Percentiles rank a stretch among this genome's conserved stretches.
These are phyloP conservation scores for Ophiothrix spiculata DNA, from an alignment of 35 echinoderm and acorn worm species.

Conservation along the genomic window DNA sequence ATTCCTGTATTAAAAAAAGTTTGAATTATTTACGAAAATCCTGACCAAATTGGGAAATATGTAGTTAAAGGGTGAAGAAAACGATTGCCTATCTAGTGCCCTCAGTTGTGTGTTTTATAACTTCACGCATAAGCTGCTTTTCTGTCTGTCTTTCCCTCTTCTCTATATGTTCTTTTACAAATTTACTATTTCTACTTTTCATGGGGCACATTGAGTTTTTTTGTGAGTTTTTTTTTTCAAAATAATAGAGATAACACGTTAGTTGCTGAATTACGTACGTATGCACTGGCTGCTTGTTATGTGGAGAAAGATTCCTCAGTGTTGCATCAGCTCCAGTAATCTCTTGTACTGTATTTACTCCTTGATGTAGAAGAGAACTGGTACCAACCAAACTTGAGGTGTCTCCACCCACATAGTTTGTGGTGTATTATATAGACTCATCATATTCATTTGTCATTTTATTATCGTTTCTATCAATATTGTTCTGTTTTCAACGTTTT, in stretches of 20 bases:
- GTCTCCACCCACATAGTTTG: not conserved
- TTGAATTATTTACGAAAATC: not conserved
- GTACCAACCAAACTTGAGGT: constrained; percentile 6
- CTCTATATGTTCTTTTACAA: not conserved
- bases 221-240: not conserved
- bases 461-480: not conserved
- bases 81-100: not conserved
- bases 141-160: not conserved
- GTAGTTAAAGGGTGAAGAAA: not conserved
- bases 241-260: not conserved
- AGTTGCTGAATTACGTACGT: not conserved
- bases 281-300: constrained; percentile 1
- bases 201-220: not conserved
- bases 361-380: not conserved
- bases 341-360: not conserved
- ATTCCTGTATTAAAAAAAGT: not conserved
- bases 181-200: not conserved
- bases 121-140: not conserved
- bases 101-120: not conserved
- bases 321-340: not conserved
- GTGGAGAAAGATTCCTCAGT: constrained; percentile 5
- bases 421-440: constrained; percentile 2
- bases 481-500: not conserved
- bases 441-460: constrained; percentile 8
- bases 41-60: not conserved